Conservation (phyloP, 2,113 vertebrate genomes). For the Maccullochella peelii region DNA sequence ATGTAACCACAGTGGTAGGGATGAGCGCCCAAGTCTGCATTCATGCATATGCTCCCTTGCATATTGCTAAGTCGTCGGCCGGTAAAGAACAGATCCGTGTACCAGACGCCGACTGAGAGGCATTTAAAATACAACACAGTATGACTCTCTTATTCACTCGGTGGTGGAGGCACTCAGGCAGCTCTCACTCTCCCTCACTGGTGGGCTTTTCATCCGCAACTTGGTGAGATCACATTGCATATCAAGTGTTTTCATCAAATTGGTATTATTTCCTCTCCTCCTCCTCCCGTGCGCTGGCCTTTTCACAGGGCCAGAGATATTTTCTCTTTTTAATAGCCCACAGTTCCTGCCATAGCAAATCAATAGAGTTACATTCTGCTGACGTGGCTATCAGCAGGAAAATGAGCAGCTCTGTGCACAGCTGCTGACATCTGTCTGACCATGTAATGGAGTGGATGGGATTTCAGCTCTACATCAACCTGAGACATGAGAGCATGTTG, state of each 20-base stretch:
- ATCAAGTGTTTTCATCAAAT: conserved; percentile 55
- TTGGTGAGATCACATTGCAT: conserved; percentile 49
- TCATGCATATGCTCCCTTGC: conserved; percentile 10
- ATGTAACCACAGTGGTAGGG: conserved; percentile 15
- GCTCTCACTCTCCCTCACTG: conserved; percentile 1
- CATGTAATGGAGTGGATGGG: conserved; percentile 33
- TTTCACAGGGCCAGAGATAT: conserved; percentile 36
- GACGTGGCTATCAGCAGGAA: conserved; percentile 34
- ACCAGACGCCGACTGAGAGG: conserved; percentile 10
- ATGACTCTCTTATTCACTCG: conserved; percentile 4
- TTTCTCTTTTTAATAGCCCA: conserved; percentile 51
- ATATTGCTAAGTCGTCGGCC: neutral
- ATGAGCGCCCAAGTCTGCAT: neutral
- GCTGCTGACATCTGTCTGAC: conserved; percentile 56
- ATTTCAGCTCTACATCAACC: conserved; percentile 51
- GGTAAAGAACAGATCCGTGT: neutral
- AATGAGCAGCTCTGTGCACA: conserved; percentile 31
- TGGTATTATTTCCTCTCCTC: conserved; percentile 39
- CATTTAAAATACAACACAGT: conserved; percentile 36
- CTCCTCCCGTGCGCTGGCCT: conserved; percentile 23
- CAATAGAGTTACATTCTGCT: conserved; percentile 63
- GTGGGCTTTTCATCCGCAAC: conserved; percentile 41
- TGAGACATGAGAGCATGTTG: conserved; percentile 26
- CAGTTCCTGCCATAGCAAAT: conserved; percentile 59
- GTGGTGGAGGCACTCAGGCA: neutral